These are phyloP conservation scores for Blastobasis adustella DNA, from an alignment of 2,888 invertebrate species.

Conservation along the genomic window DNA sequence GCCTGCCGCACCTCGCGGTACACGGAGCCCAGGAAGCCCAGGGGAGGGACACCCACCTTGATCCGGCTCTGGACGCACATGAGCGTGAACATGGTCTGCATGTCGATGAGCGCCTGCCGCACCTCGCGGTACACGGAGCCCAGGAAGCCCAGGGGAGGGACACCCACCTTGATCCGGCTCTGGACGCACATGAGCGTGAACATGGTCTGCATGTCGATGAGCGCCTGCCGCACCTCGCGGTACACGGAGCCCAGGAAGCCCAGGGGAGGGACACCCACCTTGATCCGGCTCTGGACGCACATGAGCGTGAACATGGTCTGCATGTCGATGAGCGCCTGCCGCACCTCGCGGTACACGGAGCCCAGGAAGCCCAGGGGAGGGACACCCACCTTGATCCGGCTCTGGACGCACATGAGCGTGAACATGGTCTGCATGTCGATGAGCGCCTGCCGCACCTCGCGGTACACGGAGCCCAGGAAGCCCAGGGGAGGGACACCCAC, in stretches of 20 bases:
- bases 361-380: slow-evolving; percentile 97
- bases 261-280: slow-evolving; percentile 94
- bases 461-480: slow-evolving; percentile 36
- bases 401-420: too few species aligned
- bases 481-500: slow-evolving; percentile 42
- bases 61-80: background rate
- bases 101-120: slow-evolving; percentile 42
- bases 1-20: too few species aligned
- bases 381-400: too few species aligned
- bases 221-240: slow-evolving; percentile 82
- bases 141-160: slow-evolving; percentile 94
- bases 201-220: slow-evolving; percentile 37
- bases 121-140: slow-evolving; percentile 98
- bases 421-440: too few species aligned
- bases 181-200: slow-evolving; percentile 98
- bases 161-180: slow-evolving; percentile 98
- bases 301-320: slow-evolving; percentile 88
- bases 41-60: too few species aligned
- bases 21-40: too few species aligned
- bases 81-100: background rate
- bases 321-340: slow-evolving; percentile 34
- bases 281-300: slow-evolving; percentile 98
- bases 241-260: slow-evolving; percentile 99
- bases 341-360: slow-evolving; percentile 95
- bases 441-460: too few species aligned